Evolutionary conservation across 2,888 invertebrate species (phyloP).

Genomic region (Elaeidobius kamerunicus): DNA sequence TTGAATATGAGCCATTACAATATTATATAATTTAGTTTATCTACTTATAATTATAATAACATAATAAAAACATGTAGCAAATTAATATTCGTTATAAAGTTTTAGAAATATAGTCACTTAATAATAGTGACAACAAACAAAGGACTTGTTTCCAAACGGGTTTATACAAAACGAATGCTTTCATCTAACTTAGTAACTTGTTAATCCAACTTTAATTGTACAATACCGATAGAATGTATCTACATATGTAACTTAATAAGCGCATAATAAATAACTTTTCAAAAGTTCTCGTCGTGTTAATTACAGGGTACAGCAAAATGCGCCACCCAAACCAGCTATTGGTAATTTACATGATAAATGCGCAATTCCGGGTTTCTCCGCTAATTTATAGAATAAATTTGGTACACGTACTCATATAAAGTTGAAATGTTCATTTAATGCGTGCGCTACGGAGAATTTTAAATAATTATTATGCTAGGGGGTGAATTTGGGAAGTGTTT

Average conservation of each 20-base stretch:
- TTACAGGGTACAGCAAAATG: slow-evolving; percentile 16
- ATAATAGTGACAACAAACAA: no score
- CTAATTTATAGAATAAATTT: slow-evolving; percentile 20
- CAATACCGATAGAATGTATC: no score
- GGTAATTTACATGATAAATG: slow-evolving; percentile 25
- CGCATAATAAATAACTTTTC: slow-evolving; percentile 7
- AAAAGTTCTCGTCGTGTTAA: slow-evolving; percentile 12
- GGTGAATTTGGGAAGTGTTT: not conserved
- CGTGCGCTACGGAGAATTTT: slow-evolving; percentile 21
- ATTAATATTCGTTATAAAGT: no score
- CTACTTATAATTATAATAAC: no score
- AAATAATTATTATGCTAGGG: slow-evolving; percentile 7
- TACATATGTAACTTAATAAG: not conserved
- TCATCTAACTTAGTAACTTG: no score
- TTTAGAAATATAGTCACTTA: no score
- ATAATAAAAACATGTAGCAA: no score
- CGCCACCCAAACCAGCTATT: slow-evolving; percentile 17
- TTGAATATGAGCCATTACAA: no score
- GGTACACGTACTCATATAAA: slow-evolving; percentile 20
- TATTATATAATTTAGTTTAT: no score
- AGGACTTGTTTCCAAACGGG: no score
- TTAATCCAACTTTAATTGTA: no score
- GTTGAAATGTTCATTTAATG: slow-evolving; percentile 21
- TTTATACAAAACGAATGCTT: no score
- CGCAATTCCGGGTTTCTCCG: slow-evolving; percentile 1